phyloP scores from a whole-genome alignment of 2,797 vertebrate species.

The Parotocinclus haroldoi region DNA sequence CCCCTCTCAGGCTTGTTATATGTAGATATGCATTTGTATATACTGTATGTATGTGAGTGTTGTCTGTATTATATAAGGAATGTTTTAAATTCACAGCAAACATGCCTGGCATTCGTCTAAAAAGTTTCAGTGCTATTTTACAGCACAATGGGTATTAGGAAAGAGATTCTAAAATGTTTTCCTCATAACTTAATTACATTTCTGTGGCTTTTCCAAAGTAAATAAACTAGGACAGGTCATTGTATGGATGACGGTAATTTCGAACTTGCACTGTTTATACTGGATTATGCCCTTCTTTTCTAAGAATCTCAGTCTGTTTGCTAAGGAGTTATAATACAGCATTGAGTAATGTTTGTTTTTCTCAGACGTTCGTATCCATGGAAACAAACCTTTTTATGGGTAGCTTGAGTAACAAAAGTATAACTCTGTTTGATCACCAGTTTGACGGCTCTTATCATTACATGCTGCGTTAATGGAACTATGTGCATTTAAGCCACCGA shows the following conservation, averaged over 20 bases:
- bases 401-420: constrained; percentile 25
- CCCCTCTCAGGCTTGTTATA: constrained; percentile 3
- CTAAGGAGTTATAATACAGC: constrained; percentile 31
- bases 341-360: constrained; percentile 46
- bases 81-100: constrained; percentile 68
- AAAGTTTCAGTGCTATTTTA: background rate
- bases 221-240: constrained; percentile 18
- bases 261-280: constrained; percentile 11
- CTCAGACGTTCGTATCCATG: constrained; percentile 36
- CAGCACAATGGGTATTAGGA: background rate
- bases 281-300: constrained; percentile 9
- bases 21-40: constrained; percentile 56
- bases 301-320: constrained; percentile 37
- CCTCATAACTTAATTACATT: constrained; percentile 29
- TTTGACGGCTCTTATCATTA: constrained; percentile 7
- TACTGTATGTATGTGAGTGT: constrained; percentile 51
- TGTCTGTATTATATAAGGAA: constrained; percentile 58
- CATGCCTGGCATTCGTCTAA: constrained; percentile 14
- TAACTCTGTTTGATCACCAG: constrained; percentile 9
- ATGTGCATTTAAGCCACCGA: constrained; percentile 16
- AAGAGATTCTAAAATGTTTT: constrained; percentile 9
- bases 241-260: background rate
- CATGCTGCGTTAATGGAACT: constrained; percentile 10
- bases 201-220: constrained; percentile 10
- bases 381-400: constrained; percentile 47